These are phyloP conservation scores for Panzeria rudis DNA, from an alignment of 2,888 invertebrate species.

Conservation along the genomic window DNA sequence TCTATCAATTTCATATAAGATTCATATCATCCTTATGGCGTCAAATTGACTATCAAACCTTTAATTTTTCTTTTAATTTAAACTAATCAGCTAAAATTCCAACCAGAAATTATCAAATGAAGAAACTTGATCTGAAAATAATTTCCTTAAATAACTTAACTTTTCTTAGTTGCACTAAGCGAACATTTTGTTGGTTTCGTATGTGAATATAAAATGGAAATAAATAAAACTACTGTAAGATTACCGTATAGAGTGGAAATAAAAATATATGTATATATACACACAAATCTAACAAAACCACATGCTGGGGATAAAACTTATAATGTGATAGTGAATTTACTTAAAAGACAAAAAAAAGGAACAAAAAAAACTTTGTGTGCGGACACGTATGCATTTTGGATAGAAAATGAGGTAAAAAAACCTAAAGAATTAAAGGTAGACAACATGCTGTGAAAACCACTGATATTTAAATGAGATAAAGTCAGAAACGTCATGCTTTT, in stretches of 20 bases:
- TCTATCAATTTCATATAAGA: background rate
- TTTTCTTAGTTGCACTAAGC: background rate
- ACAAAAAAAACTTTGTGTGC: constrained; percentile 34
- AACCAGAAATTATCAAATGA: constrained; percentile 45
- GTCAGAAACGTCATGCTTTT: constrained; percentile 71
- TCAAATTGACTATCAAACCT: constrained; percentile 49
- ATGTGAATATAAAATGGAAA: constrained; percentile 39
- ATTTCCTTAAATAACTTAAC: constrained; percentile 56
- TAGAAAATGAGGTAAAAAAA: constrained; percentile 8
- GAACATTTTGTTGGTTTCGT: background rate
- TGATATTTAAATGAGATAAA: constrained; percentile 72
- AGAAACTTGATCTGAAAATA: constrained; percentile 60
- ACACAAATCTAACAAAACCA: constrained; percentile 54
- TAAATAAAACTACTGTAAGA: constrained; percentile 61
- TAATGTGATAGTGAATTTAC: constrained; percentile 60
- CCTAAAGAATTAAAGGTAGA: constrained; percentile 51
- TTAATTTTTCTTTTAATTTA: constrained; percentile 11
- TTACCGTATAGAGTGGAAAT: constrained; percentile 15
- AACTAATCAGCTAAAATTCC: constrained; percentile 50
- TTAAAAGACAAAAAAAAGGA: constrained; percentile 44
- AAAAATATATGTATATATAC: background rate
- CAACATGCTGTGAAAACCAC: constrained; percentile 67
- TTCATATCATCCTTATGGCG: constrained; percentile 3
- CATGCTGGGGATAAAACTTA: constrained; percentile 68
- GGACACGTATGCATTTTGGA: constrained; percentile 33